These are phyloP conservation scores for Phyllotreta cruciferae DNA, from an alignment of 2,888 invertebrate species.

Conservation along the genomic window DNA sequence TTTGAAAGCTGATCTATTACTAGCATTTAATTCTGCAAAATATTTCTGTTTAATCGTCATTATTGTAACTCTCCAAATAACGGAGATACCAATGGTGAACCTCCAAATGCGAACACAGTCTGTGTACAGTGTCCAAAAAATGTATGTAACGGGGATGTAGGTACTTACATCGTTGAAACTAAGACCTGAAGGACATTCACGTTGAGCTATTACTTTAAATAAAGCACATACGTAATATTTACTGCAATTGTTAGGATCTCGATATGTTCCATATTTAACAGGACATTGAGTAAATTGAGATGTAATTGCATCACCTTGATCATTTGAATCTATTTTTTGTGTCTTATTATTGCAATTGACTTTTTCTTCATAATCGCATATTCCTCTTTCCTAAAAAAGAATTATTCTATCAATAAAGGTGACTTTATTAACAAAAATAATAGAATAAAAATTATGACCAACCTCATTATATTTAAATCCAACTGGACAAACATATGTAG, in stretches of 20 bases:
- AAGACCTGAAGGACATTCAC: conserved; percentile 68
- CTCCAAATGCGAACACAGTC: no score
- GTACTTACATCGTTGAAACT: conserved; percentile 53
- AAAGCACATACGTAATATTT: conserved; percentile 71
- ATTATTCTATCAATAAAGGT: neutral
- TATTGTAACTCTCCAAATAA: no score
- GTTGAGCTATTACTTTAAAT: conserved; percentile 60
- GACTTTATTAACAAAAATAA: conserved; percentile 5
- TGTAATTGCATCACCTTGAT: no score
- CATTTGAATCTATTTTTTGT: no score
- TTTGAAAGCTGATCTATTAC: no score
- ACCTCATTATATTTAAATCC: conserved; percentile 59
- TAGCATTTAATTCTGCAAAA: no score
- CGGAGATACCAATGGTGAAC: no score
- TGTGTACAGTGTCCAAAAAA: no score
- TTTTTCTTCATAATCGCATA: conserved; percentile 38
- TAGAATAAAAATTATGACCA: conserved; percentile 29
- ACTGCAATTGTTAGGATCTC: conserved; percentile 68
- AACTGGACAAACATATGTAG: conserved; percentile 69
- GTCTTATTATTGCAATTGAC: conserved; percentile 38
- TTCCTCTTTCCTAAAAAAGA: conserved; percentile 38
- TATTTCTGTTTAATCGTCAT: no score
- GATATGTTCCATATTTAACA: conserved; percentile 67
- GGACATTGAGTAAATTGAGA: conserved; percentile 58
- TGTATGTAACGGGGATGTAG: no score